Base-by-base conservation (phyloP, 2,888 invertebrate genomes). In the Lucinisca nassula region DNA sequence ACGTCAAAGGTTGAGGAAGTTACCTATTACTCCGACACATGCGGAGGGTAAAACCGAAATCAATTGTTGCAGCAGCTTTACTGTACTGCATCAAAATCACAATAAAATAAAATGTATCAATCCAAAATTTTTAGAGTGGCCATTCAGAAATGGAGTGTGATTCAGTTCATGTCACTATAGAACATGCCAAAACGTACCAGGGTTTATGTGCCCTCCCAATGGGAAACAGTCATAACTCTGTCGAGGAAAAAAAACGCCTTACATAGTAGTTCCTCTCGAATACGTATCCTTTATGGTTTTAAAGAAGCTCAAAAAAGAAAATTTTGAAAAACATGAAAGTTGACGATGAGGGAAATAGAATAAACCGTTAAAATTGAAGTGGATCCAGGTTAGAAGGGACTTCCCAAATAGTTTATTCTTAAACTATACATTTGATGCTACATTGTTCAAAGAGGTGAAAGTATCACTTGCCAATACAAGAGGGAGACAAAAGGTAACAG, bases 41-140 rank as follows among this genome's bases (percentile, higher is more conserved):
- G 87, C 32, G 73, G 73, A 6, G 87, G 89, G 14, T 85, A 87
- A 75, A 89, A 87, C 76, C 30, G 85, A 79, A 90, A 90, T 38
- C 79, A 87, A 37, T 85, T 79, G 83, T 90, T 14, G 73, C 87
- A 17, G 35, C 78, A 8, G 24, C 58, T 24, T 73, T 79, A 0
- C 30, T 90, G 21, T 84, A 76, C 30, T 24, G 30, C 0, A 70
- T 87, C 0, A 24, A 24, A 24, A 79, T 21, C 6, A 27, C 0
- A 84, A 84, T 2, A 82, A 87, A 80, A 72, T 83, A 10, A 30
- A 24, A 10, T 4, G 27, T 61, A 61, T 61, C 6, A 30, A 61
- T 17, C 61, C 24, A 10, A 30, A 61, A 21, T 61, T 61, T 30
- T 30, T 61, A 61, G 61, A 27, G 27, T 10, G 61, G 61, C 27